phyloP scores from a whole-genome alignment of 2,113 vertebrate genomes.

The Recurvirostra avosetta region DNA sequence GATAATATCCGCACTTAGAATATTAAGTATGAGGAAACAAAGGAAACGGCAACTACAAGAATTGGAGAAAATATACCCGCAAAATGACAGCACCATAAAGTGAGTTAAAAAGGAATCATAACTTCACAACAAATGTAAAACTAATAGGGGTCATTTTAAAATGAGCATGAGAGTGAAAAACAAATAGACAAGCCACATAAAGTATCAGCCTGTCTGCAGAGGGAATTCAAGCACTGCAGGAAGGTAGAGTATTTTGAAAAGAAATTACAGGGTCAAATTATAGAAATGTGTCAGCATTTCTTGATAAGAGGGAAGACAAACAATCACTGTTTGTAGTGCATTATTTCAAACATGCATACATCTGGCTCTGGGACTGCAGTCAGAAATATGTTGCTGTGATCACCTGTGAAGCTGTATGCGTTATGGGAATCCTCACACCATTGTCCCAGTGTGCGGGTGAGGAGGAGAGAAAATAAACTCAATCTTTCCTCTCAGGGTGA shows the following conservation, averaged over 20 bases:
- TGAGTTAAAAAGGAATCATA: not conserved
- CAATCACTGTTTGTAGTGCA: not conserved
- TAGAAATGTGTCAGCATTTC: not conserved
- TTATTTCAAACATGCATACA: no score
- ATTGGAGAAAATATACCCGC: not conserved
- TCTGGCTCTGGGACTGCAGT: not conserved
- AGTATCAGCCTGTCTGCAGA: not conserved
- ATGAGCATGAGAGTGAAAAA: not conserved
- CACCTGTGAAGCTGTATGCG: not conserved
- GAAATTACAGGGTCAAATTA: not conserved
- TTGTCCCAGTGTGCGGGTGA: not conserved
- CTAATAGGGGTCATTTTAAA: not conserved
- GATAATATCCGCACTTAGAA: slow-evolving; percentile 11
- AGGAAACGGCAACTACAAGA: not conserved
- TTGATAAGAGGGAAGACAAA: not conserved
- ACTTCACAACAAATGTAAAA: not conserved
- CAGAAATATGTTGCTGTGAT: not conserved
- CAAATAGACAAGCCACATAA: not conserved
- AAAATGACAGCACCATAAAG: not conserved
- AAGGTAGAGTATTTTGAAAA: not conserved
- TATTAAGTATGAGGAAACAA: slow-evolving; percentile 3
- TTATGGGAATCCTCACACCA: not conserved
- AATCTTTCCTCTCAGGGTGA: not conserved
- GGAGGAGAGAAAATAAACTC: not conserved
- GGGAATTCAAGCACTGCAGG: not conserved